Evolutionary conservation across 2,113 vertebrate species (phyloP).

Genomic region (Eulemur rufifrons): DNA sequence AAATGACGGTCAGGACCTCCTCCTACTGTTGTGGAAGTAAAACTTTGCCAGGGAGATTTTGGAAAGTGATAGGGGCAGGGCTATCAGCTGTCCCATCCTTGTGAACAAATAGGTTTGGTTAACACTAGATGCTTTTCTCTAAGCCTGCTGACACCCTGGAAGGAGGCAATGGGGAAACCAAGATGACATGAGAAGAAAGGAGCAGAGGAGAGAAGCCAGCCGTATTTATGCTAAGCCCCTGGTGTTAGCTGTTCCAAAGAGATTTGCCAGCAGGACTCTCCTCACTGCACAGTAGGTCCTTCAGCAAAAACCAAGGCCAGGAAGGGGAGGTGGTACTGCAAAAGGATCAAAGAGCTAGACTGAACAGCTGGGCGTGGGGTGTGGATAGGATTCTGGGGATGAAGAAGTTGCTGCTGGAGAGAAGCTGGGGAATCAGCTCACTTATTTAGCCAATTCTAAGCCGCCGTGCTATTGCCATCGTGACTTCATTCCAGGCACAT

Average conservation of each 20-base stretch:
- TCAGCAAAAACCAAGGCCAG: constrained; percentile 1
- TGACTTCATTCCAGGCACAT: not conserved
- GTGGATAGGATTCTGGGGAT: too few relatives aligned
- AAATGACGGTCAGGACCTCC: not conserved
- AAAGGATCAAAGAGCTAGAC: not conserved
- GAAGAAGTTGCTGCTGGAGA: not conserved
- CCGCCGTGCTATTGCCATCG: not conserved
- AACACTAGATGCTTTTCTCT: not conserved
- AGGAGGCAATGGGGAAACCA: not conserved
- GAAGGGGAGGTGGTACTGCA: not conserved
- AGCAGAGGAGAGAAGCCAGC: not conserved
- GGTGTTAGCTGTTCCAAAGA: not conserved
- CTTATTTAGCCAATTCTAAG: not conserved
- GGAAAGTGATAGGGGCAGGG: not conserved
- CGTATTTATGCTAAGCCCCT: not conserved
- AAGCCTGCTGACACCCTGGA: not conserved
- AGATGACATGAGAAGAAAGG: not conserved
- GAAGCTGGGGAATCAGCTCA: not conserved
- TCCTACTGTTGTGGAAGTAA: not conserved
- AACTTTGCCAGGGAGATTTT: not conserved
- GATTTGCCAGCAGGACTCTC: not conserved
- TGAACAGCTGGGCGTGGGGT: too few relatives aligned
- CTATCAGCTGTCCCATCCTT: not conserved
- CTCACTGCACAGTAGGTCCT: not conserved
- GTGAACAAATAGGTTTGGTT: not conserved